These are phyloP conservation scores for Rostratula benghalensis DNA, from an alignment of 2,113 vertebrate genomes.

Conservation along the genomic window DNA sequence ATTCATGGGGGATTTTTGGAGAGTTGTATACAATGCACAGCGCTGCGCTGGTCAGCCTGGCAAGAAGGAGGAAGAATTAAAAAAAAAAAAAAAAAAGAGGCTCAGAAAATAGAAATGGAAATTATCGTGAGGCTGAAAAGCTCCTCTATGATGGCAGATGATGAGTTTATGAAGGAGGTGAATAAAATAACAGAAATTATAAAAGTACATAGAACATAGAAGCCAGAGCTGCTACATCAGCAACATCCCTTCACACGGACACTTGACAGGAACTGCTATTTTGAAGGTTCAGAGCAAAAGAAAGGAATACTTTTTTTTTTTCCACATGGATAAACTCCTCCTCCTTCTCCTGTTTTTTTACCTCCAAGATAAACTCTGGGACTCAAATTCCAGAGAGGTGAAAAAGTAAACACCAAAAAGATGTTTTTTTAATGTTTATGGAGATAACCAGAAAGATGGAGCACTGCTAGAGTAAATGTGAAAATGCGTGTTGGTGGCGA, in stretches of 20 bases:
- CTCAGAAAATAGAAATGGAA: background rate
- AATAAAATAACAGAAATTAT: background rate
- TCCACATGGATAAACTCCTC: too few relatives aligned
- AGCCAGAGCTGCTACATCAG: background rate
- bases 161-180: background rate
- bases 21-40: background rate
- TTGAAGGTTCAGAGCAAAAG: background rate
- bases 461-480: background rate
- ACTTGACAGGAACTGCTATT: background rate
- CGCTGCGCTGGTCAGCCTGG: background rate
- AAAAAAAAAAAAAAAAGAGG: background rate
- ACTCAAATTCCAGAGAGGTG: background rate
- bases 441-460: background rate
- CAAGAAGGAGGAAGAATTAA: background rate
- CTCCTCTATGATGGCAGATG: accelerated
- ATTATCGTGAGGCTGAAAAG: background rate
- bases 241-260: background rate
- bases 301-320: background rate
- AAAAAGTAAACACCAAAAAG: background rate
- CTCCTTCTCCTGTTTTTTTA: too few relatives aligned
- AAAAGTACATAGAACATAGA: background rate
- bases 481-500: background rate
- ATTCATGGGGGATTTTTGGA: background rate
- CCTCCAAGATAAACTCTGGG: background rate
- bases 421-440: background rate